These are phyloP conservation scores for Drosophila quinaria DNA, from an alignment of 2,888 invertebrate species.

Conservation along the genomic window DNA sequence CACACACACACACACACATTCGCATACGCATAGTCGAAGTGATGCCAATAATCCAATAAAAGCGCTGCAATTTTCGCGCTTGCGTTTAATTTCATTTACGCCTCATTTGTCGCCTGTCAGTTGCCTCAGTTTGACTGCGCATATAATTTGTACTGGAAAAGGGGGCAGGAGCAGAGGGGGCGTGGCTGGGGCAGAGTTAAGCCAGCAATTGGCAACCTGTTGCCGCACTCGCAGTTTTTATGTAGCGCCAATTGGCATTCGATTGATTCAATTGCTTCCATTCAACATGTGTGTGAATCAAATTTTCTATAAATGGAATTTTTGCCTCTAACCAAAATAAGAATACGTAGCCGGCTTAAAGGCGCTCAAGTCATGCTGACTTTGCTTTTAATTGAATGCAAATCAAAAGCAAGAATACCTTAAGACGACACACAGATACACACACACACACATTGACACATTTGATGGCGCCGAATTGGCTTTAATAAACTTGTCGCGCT, in stretches of 20 bases:
- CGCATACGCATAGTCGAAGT: conserved; percentile 1
- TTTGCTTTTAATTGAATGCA: conserved; percentile 28
- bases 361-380: conserved; percentile 53
- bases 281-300: conserved; percentile 15
- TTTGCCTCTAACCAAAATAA: conserved; percentile 49
- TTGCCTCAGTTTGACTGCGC: conserved; percentile 24
- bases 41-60: conserved; percentile 77
- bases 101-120: conserved; percentile 78
- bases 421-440: conserved; percentile 24
- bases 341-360: conserved; percentile 42
- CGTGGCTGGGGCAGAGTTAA: conserved; percentile 10
- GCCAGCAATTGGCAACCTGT: conserved; percentile 53
- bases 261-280: conserved; percentile 54
- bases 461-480: conserved; percentile 69
- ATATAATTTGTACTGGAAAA: conserved; percentile 42
- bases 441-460: conserved; percentile 30
- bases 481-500: conserved; percentile 79
- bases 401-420: conserved; percentile 64
- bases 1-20: conserved; percentile 10
- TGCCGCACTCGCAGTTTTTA: conserved; percentile 42
- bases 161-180: neutral
- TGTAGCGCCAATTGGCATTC: conserved; percentile 26
- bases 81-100: conserved; percentile 81
- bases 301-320: neutral
- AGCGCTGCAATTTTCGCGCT: conserved; percentile 77